Percentiles rank a stretch among this genome's conserved stretches.
phyloP scores from a whole-genome alignment of 1,140 invertebrate species.

The Drosophila suzukii region DNA sequence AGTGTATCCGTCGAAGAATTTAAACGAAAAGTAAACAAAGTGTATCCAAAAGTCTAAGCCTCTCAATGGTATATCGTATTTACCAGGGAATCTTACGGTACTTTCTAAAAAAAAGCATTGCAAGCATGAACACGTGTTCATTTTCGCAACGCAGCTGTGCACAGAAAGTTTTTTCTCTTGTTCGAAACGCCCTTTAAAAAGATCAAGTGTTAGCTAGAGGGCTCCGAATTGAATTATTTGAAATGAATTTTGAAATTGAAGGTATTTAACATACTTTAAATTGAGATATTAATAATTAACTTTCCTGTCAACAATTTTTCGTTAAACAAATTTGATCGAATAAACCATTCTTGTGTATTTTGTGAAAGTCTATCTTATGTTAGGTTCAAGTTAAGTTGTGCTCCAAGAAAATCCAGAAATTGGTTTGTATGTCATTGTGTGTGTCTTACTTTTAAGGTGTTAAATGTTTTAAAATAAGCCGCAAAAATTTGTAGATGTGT shows the following conservation, averaged over 20 bases:
- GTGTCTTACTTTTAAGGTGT: conserved; percentile 1
- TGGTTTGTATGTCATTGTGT: conserved; percentile 1
- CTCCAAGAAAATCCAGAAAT: neutral
- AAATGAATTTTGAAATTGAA: conserved; percentile 2
- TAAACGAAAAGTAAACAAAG: too few relatives aligned
- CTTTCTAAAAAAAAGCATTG: too few relatives aligned
- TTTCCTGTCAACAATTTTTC: conserved; percentile 2
- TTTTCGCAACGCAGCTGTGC: too few relatives aligned
- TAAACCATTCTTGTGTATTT: neutral
- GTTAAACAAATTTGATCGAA: conserved; percentile 5
- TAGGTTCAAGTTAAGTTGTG: conserved; percentile 24
- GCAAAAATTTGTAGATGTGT: neutral
- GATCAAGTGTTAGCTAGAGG: conserved; percentile 5
- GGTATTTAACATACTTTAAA: conserved; percentile 2
- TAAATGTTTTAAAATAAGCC: conserved; percentile 7
- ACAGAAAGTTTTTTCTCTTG: too few relatives aligned
- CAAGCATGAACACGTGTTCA: too few relatives aligned
- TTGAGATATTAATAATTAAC: neutral
- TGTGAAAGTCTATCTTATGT: conserved; percentile 12
- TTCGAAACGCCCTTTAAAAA: neutral
- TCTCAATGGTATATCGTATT: too few relatives aligned
- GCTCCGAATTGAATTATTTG: neutral
- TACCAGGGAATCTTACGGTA: too few relatives aligned
- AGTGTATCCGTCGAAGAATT: too few relatives aligned
- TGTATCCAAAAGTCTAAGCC: too few relatives aligned